These are phyloP conservation scores for Orthosia incerta DNA, from an alignment of 2,888 invertebrate genomes.

Conservation along the genomic window DNA sequence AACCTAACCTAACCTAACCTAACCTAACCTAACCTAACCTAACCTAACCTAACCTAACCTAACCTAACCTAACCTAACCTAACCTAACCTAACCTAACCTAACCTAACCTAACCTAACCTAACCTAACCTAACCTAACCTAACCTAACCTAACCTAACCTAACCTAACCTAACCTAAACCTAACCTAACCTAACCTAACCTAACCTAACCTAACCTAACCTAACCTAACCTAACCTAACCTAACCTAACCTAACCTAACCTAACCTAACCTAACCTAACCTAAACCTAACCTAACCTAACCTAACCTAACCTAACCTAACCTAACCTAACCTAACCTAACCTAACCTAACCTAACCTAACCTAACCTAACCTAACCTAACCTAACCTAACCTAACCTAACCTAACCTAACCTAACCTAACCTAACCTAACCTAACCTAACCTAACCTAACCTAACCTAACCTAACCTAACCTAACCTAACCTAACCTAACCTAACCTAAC, in stretches of 20 bases:
- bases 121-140: constrained; percentile 61
- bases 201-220: no score
- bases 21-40: constrained; percentile 62
- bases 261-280: no score
- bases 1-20: constrained; percentile 55
- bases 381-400: constrained; percentile 47
- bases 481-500: no score
- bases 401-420: constrained; percentile 52
- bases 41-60: constrained; percentile 62
- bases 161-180: no score
- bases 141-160: constrained; percentile 33
- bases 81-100: constrained; percentile 65
- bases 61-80: constrained; percentile 60
- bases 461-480: constrained; percentile 54
- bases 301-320: constrained; percentile 57
- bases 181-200: no score
- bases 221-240: no score
- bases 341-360: constrained; percentile 50
- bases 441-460: constrained; percentile 58
- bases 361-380: constrained; percentile 43
- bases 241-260: no score
- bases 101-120: constrained; percentile 68
- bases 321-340: constrained; percentile 57
- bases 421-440: constrained; percentile 54
- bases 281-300: constrained; percentile 59